phyloP scores from a whole-genome alignment of 2,113 vertebrate species.

The Mus pahari region DNA sequence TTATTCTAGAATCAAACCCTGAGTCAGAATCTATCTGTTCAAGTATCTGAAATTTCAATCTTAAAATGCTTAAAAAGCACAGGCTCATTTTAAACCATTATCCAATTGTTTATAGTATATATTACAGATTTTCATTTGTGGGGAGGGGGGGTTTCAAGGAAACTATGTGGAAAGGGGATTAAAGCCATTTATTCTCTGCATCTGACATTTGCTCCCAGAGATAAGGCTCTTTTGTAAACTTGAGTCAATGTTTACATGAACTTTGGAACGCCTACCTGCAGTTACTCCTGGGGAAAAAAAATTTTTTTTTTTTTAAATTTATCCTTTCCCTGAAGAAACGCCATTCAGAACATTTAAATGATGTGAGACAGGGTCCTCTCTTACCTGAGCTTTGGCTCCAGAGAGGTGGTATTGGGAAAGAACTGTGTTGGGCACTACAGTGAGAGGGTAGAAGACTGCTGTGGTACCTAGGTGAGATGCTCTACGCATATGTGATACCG shows the following conservation, averaged over 20 bases:
- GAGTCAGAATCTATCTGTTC: not conserved
- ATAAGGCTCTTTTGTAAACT: conserved; percentile 51
- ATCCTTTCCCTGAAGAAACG: not conserved
- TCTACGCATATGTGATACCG: no score
- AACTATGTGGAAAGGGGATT: not conserved
- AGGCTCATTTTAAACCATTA: not conserved
- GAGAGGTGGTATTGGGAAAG: not conserved
- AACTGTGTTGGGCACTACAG: no score
- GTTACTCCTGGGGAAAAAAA: not conserved
- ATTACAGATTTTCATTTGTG: not conserved
- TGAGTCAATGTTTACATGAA: conserved; percentile 6
- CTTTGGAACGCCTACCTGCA: not conserved
- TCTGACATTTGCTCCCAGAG: not conserved
- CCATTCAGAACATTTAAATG: not conserved
- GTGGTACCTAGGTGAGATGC: not conserved
- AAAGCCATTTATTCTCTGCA: not conserved
- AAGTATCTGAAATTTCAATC: not conserved
- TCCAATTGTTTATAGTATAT: not conserved
- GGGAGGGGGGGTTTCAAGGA: not conserved
- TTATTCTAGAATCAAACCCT: conserved; percentile 5
- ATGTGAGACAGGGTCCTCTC: not conserved
- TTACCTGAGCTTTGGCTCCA: not conserved
- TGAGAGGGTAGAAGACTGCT: not conserved
- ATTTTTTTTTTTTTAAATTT: not conserved
- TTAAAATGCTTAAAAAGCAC: not conserved